Evolutionary conservation across 1,140 invertebrate genomes (phyloP).

Genomic region (Plectus sambesii): DNA sequence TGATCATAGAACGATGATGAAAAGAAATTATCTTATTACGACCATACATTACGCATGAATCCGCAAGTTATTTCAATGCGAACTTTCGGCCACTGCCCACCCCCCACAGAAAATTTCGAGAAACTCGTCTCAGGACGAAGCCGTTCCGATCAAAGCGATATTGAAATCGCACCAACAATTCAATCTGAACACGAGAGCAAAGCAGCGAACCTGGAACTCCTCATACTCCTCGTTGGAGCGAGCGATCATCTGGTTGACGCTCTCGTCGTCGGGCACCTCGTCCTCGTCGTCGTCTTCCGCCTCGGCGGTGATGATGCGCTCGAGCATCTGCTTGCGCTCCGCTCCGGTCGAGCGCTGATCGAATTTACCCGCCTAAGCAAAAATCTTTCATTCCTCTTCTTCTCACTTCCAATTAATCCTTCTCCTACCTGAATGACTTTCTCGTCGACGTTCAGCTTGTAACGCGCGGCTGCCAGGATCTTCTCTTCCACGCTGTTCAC

Average conservation of each 20-base stretch:
- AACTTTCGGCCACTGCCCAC: too few species aligned
- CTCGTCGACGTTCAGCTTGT: slow-evolving; percentile 89
- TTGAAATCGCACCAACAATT: too few species aligned
- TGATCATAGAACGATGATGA: too few species aligned
- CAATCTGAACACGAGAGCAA: too few species aligned
- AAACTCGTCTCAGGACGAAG: too few species aligned
- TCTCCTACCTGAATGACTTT: slow-evolving; percentile 71
- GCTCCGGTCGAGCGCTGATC: slow-evolving; percentile 92
- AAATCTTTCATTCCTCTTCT: too few species aligned
- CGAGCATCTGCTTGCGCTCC: slow-evolving; percentile 82
- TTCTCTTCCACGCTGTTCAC: slow-evolving; percentile 94
- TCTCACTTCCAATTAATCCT: too few species aligned
- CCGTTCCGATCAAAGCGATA: too few species aligned
- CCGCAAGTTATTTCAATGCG: too few species aligned
- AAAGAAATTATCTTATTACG: too few species aligned
- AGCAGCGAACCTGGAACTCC: slow-evolving; percentile 57
- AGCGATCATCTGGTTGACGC: slow-evolving; percentile 95
- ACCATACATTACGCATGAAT: too few species aligned
- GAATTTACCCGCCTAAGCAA: slow-evolving; percentile 83
- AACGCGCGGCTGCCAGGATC: slow-evolving; percentile 72
- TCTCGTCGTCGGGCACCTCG: slow-evolving; percentile 93
- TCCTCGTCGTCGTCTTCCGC: slow-evolving; percentile 59
- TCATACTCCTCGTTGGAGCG: slow-evolving; percentile 86
- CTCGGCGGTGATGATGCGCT: slow-evolving; percentile 18
- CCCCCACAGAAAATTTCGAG: too few species aligned